Evolutionary conservation across 2,113 vertebrate species (phyloP), one percentile per base, ranked within the genome.

Genomic region (Leptobrachium leishanense): DNA sequence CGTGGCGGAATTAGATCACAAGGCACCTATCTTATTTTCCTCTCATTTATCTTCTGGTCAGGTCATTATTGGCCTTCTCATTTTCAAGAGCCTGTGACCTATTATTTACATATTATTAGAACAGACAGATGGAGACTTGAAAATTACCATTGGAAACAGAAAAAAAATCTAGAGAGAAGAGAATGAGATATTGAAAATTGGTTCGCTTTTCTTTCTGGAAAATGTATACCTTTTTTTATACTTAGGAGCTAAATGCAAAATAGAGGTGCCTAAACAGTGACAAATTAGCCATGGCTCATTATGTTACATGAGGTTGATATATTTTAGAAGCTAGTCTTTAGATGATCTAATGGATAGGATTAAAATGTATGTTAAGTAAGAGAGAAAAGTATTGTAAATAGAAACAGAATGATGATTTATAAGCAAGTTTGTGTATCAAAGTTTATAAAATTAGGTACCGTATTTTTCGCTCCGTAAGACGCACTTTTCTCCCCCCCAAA

Each of bases 41-140:
- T 76, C 83, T 82, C 88, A 82, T 85, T 87, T 72, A 90, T 91
- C 91, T 91, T 92, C 92, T 88, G 90, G 92, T 94, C 94, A 94
- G 88, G 88, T 86, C 87, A 83, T 86, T 90, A 89, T 86, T 89
- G 93, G 88, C 88, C 86, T 86, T 82, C 85, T 55, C 75, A 86
- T 86, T 88, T 86, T 88, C 81, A 71, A 86, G 86, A 90, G 91
- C 91, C 88, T 85, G 86, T 92, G 89, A 90, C 78, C 78, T 74
- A 81, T 80, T 80, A 81, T 81, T 81, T 81, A 81, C 92, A 92
- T 83, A 77, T 78, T 88, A 93, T 93, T 92, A 89, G 88, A 90
- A 91, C 91, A 90, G 84, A 85, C 87, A 85, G 83, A 81, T 69
- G 72, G 80, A 77, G 79, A 77, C 78, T 68, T 86, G 91, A 74